Conservation (phyloP, 2,797 vertebrate genomes). For the Manis javanica region DNA sequence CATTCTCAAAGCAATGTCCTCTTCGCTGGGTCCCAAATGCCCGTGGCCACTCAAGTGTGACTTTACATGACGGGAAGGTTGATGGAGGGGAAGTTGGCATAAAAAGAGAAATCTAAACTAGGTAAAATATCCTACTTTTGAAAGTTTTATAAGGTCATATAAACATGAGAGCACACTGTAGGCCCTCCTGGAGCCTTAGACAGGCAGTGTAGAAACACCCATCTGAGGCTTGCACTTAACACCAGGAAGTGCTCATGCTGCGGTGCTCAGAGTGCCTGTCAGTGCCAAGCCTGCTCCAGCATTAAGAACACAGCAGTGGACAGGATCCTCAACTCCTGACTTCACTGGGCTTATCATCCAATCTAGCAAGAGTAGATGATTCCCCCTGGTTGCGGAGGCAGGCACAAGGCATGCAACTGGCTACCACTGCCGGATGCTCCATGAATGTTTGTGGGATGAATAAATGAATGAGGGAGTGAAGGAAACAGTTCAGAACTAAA, state of each 20-base stretch:
- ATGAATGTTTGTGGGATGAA: not conserved
- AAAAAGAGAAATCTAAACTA: not conserved
- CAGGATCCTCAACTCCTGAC: not conserved
- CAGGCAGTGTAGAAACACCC: not conserved
- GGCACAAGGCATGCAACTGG: not conserved
- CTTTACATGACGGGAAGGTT: not conserved
- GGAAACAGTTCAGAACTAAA: conserved; percentile 67
- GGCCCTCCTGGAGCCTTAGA: not conserved
- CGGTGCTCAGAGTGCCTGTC: not conserved
- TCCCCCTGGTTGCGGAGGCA: not conserved
- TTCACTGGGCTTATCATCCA: not conserved
- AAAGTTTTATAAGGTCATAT: not conserved
- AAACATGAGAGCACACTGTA: not conserved
- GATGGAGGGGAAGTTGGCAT: not conserved
- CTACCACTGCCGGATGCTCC: not conserved
- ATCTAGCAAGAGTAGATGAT: not conserved
- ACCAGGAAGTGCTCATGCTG: too few species aligned
- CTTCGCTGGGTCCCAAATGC: not conserved
- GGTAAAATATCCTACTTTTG: not conserved
- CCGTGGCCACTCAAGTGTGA: not conserved
- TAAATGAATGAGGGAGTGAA: not conserved
- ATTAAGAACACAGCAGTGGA: not conserved
- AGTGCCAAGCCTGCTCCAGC: not conserved
- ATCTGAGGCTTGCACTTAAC: too few species aligned
- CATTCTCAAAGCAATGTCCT: not conserved